Evolutionary conservation across 2,113 vertebrate genomes (phyloP).

Genomic region (Muntiacus reevesi): DNA sequence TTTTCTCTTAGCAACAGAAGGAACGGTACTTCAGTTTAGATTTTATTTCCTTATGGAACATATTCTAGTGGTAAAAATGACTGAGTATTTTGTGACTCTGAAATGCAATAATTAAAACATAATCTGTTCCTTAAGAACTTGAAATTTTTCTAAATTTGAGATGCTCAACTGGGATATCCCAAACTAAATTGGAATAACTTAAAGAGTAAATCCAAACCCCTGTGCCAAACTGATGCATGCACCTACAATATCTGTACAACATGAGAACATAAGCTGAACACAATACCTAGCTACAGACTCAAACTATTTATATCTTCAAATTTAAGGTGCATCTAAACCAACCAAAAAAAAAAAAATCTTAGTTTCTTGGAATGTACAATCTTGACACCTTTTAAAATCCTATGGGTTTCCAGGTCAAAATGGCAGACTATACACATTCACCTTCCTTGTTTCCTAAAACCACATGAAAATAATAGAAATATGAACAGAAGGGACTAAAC

Average conservation of each 20-base stretch:
- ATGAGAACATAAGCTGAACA: neutral
- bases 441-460: neutral
- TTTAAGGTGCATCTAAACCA: neutral
- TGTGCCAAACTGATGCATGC: neutral
- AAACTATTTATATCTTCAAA: neutral
- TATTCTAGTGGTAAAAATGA: constrained; percentile 66
- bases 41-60: constrained; percentile 71
- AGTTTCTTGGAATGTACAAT: constrained; percentile 3
- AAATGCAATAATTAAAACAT: constrained; percentile 69
- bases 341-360: neutral
- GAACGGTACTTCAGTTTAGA: constrained; percentile 45
- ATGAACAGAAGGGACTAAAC: neutral
- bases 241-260: neutral
- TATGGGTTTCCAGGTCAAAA: neutral
- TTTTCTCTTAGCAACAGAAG: constrained; percentile 72
- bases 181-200: constrained; percentile 3
- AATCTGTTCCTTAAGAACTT: constrained; percentile 63
- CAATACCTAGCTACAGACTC: neutral
- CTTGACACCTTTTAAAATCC: neutral
- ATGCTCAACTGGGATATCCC: neutral
- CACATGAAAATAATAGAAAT: neutral
- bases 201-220: constrained; percentile 42
- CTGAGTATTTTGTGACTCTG: constrained; percentile 63
- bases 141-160: constrained; percentile 36
- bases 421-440: neutral